A percentile compares a stretch with the other conserved stretches of the same genome.
Evolutionary conservation across 64 coral and sea anemone genomes (phyloP).

Genomic region (Orbicella faveolata): DNA sequence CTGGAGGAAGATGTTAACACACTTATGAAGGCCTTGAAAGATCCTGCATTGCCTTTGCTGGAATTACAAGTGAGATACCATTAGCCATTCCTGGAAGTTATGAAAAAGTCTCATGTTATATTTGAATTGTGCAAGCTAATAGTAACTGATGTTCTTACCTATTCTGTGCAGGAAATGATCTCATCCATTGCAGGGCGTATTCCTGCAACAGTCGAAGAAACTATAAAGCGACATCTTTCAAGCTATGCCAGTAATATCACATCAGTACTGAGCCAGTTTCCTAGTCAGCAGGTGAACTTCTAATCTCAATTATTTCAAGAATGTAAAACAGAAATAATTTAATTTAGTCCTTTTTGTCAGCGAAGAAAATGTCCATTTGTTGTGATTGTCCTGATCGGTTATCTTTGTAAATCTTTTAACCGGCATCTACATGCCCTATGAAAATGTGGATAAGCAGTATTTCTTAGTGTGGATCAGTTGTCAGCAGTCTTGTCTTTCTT

Average conservation of each 20-base stretch:
- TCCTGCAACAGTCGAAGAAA: slow-evolving; percentile 73
- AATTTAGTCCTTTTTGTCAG: too few species aligned
- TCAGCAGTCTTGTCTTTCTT: too few species aligned
- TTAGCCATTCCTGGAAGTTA: background rate
- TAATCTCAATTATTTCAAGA: too few species aligned
- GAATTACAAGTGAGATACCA: slow-evolving; percentile 68
- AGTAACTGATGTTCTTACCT: background rate
- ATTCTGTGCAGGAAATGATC: slow-evolving; percentile 71
- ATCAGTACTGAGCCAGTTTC: slow-evolving; percentile 90
- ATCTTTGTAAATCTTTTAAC: too few species aligned
- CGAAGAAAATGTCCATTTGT: too few species aligned
- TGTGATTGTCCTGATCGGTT: too few species aligned
- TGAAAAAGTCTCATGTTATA: background rate
- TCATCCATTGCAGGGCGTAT: slow-evolving; percentile 94
- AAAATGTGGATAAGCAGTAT: too few species aligned
- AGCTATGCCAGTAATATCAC: slow-evolving; percentile 96
- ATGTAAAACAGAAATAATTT: too few species aligned
- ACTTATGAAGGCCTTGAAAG: slow-evolving; percentile 71
- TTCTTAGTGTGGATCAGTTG: too few species aligned
- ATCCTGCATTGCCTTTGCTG: slow-evolving; percentile 84
- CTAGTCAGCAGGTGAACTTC: slow-evolving; percentile 85
- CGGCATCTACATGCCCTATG: too few species aligned
- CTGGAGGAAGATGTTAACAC: slow-evolving; percentile 74
- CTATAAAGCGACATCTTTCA: slow-evolving; percentile 75
- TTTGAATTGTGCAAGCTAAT: too few species aligned